Base-by-base conservation (phyloP, 2,888 invertebrate genomes). In the Eurytoma adleriae region DNA sequence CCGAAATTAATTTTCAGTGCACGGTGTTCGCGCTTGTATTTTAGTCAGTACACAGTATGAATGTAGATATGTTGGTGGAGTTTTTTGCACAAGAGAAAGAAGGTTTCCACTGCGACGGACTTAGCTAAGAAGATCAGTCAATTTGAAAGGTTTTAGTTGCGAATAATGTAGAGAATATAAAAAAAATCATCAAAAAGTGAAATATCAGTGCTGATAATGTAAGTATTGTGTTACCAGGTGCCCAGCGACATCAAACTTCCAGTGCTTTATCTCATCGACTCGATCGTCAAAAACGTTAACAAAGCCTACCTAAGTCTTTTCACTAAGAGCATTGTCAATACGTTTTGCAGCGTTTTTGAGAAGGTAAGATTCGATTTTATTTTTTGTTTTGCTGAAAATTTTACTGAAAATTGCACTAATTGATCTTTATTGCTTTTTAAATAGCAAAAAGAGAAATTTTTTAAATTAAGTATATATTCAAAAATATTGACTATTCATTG, bases 251-350 rank as follows among this genome's bases (percentile, higher is more conserved):
- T 96, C 92, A 99, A 99, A 94, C 95, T 99, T 91, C 98, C 99
- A 59, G 95, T 97, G 86, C 94, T 99, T 89, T 99, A 99, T 94
- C 95, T 99, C 92, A 97, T 99, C 91, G 99, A 99, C 93, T 99
- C 99, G 84, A 99, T 99, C 88, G 95, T 99, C 92, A 99, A 99
- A 95, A 99, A 99, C 93, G 96, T 99, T 85, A 79, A 96, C 85
- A 94, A 95, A 87, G 94, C 95, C 72, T 99, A 99, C 92, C 94
- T 95, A 71, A 93, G 94, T 88, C 94, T 98, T 89, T 99, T 99
- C 92, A 95, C 96, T 77, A 95, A 96, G 92, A 97, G 96, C 92
- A 97, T 99, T 90, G 98, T 98, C 85, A 94, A 95, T 89, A 96
- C 96, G 89, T 99, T 99, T 92, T 95, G 96, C 90, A 94, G 95